Evolutionary conservation across 1,140 invertebrate genomes (phyloP), one percentile per base, ranked within the genome.

Genomic region (Cryptotermes secundus): DNA sequence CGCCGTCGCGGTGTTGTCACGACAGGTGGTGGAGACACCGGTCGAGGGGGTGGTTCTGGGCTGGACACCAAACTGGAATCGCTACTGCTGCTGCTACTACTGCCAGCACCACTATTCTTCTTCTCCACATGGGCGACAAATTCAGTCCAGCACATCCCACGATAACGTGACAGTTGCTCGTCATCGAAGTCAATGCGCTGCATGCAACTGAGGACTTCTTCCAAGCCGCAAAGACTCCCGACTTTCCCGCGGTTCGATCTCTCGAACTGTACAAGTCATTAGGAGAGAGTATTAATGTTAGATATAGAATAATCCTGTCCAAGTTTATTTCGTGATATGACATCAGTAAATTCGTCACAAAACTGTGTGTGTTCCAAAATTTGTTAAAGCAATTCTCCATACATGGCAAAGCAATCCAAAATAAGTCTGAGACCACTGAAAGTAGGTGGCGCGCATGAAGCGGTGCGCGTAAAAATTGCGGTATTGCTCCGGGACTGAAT

Each of bases 161-260:
- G 92, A 86, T 92, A 93, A 42, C 90, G 90, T 14, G 90, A 89
- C 26, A 93, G 88, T 86, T 93, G 91, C 85, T 93, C 92, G 87
- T 93, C 93, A 85, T 91, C 89, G 87, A 93, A 93, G 86, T 92
- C 91, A 72, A 91, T 92, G 12, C 91, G 90, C 86, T 90, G 91
- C 34, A 93, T 86, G 49, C 90, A 89, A 45, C 88, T 90, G 26
- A 93, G 88, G 10, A 93, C 90, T 86, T 93, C 92, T 87, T 92
- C 92, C 24, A 93, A 87, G 45, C 91, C 92, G 72, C 89, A 89
- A 24, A 91, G 87, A 38, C 89, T 90, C 85, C 91, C 92, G 10
- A 88, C 90, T 87, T 92, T 93, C 79, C 89, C 89, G 65, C 92
- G 88, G 86, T 89, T 91, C 0, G 89, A 89, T 34, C 91, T 88